A percentile compares a stretch with the other conserved stretches of the same genome.
Conservation (phyloP, 2,797 vertebrate genomes). For the Enteromius argenteus region DNA sequence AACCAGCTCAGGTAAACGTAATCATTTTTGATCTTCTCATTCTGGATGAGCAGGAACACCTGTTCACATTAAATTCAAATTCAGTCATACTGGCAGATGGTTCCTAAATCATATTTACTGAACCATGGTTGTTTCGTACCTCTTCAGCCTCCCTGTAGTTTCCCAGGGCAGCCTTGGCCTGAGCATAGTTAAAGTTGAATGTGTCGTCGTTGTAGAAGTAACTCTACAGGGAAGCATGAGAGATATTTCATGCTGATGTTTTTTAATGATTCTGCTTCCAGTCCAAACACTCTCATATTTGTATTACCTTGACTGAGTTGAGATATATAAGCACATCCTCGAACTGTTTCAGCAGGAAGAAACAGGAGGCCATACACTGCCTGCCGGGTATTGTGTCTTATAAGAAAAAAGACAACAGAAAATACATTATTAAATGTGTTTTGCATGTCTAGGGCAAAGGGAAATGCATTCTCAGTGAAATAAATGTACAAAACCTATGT, state of each 20-base stretch:
- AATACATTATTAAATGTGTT: not conserved
- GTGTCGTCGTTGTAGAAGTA: constrained; percentile 96
- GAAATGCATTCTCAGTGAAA: not conserved
- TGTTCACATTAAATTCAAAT: constrained; percentile 65
- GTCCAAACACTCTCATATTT: not conserved
- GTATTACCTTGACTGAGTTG: constrained; percentile 95
- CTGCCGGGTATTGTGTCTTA: constrained; percentile 98
- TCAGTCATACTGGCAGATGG: not conserved
- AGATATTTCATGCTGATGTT: not conserved
- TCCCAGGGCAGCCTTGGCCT: constrained; percentile 93
- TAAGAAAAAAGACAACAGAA: constrained; percentile 54
- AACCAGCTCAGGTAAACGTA: constrained; percentile 96
- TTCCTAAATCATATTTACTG: not conserved
- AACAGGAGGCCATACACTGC: constrained; percentile 98
- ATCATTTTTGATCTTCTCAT: constrained; percentile 95
- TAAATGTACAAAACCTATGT: not conserved
- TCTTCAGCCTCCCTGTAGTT: constrained; percentile 94
- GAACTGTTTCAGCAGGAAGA: constrained; percentile 94
- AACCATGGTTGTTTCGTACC: constrained; percentile 69
- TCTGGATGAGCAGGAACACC: constrained; percentile 95
- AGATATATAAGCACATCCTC: constrained; percentile 97
- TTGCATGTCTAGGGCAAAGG: not conserved
- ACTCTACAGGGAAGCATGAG: constrained; percentile 79
- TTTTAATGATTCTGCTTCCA: not conserved
- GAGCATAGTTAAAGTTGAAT: constrained; percentile 98